These are phyloP conservation scores for Volucella inanis DNA, from an alignment of 2,888 invertebrate genomes.

Conservation along the genomic window DNA sequence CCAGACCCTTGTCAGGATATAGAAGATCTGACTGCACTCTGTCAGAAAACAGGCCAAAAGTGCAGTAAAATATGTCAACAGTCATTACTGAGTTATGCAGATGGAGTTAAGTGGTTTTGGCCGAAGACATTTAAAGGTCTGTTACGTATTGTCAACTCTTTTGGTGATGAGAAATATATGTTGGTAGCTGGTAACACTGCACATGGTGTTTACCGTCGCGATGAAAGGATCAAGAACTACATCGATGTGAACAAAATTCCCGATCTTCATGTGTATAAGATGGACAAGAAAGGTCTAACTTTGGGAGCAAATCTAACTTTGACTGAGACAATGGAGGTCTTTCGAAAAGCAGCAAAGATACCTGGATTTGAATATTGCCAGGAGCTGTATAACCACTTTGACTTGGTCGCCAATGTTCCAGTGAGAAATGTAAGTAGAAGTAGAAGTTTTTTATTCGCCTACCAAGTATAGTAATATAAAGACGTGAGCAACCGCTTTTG, in stretches of 20 bases:
- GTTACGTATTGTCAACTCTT: slow-evolving; percentile 76
- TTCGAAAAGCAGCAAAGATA: slow-evolving; percentile 81
- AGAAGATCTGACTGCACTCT: slow-evolving; percentile 80
- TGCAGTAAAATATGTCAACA: slow-evolving; percentile 81
- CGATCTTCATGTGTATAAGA: slow-evolving; percentile 84
- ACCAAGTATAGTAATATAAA: too few species aligned
- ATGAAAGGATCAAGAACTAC: slow-evolving; percentile 83
- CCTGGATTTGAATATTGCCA: slow-evolving; percentile 85
- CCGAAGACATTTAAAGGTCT: slow-evolving; percentile 77
- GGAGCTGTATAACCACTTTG: slow-evolving; percentile 84
- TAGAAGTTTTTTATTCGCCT: neutral
- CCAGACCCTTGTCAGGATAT: slow-evolving; percentile 83
- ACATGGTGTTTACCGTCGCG: slow-evolving; percentile 85
- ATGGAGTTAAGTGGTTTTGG: slow-evolving; percentile 80
- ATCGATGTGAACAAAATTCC: slow-evolving; percentile 86
- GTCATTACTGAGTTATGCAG: slow-evolving; percentile 64
- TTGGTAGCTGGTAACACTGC: slow-evolving; percentile 91
- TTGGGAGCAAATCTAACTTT: slow-evolving; percentile 84
- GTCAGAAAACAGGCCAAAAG: slow-evolving; percentile 81
- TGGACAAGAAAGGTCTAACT: slow-evolving; percentile 77
- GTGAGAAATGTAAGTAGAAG: slow-evolving; percentile 86
- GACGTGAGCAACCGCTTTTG: too few species aligned
- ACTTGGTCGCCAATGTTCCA: slow-evolving; percentile 87
- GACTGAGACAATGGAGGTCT: slow-evolving; percentile 84
- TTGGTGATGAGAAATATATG: slow-evolving; percentile 84